A percentile compares a stretch with the other conserved stretches of the same genome.
These are phyloP conservation scores for Caenorhabditis tropicalis DNA, from an alignment of 1,140 invertebrate genomes.

Conservation along the genomic window DNA sequence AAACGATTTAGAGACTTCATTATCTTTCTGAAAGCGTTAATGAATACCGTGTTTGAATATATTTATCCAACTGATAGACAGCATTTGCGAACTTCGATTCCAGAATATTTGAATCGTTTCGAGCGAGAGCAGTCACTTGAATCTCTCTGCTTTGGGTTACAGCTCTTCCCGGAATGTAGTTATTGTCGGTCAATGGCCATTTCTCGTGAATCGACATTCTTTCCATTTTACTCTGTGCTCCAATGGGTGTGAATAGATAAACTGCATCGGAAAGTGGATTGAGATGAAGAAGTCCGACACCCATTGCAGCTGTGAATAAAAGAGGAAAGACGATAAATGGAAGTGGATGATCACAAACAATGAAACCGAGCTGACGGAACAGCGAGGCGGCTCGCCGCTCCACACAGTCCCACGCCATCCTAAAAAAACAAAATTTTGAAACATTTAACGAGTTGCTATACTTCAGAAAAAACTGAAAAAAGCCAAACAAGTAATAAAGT, in stretches of 20 bases:
- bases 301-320: slow-evolving; percentile 54
- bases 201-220: slow-evolving; percentile 58
- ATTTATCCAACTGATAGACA: slow-evolving; percentile 56
- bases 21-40: too few relatives aligned
- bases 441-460: not conserved
- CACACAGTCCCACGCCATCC: slow-evolving; percentile 58
- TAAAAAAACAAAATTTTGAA: not conserved
- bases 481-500: not conserved
- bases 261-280: slow-evolving; percentile 59
- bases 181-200: slow-evolving; percentile 58
- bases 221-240: slow-evolving; percentile 58
- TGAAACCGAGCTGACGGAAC: slow-evolving; percentile 52
- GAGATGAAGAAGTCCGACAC: slow-evolving; percentile 57
- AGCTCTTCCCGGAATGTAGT: slow-evolving; percentile 60
- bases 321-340: slow-evolving; percentile 60
- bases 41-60: slow-evolving; percentile 55
- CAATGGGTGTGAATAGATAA: slow-evolving; percentile 59
- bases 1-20: not conserved
- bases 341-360: slow-evolving; percentile 51
- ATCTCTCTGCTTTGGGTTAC: slow-evolving; percentile 59
- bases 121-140: slow-evolving; percentile 55
- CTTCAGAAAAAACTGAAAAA: not conserved
- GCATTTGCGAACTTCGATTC: slow-evolving; percentile 52
- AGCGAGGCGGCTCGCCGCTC: slow-evolving; percentile 47
- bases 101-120: slow-evolving; percentile 58